Conservation (phyloP, 2,888 invertebrate species). For the Eristalis intricaria region DNA sequence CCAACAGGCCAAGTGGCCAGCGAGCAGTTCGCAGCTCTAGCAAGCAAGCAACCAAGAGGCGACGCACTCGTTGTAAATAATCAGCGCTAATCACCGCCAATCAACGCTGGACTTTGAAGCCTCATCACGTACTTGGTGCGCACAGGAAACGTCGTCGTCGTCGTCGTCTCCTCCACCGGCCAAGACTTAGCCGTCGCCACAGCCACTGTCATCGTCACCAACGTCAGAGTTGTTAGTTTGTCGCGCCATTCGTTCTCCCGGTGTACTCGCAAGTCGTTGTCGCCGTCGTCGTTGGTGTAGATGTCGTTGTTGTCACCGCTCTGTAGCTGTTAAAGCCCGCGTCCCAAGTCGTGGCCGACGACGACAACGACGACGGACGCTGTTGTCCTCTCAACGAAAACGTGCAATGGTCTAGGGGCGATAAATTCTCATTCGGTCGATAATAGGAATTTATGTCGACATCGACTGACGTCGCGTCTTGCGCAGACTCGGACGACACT, state of each 20-base stretch:
- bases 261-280: slow-evolving; percentile 34
- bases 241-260: slow-evolving; percentile 73
- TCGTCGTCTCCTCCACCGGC: slow-evolving; percentile 57
- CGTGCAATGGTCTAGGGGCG: slow-evolving; percentile 67
- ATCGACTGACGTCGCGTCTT: slow-evolving; percentile 68
- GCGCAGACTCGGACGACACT: slow-evolving; percentile 64
- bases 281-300: slow-evolving; percentile 75
- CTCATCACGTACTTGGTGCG: slow-evolving; percentile 69
- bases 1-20: slow-evolving; percentile 50
- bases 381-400: slow-evolving; percentile 56
- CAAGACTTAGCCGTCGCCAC: slow-evolving; percentile 59
- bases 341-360: slow-evolving; percentile 51
- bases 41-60: slow-evolving; percentile 59
- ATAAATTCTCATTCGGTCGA: slow-evolving; percentile 71
- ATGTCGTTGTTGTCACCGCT: slow-evolving; percentile 74
- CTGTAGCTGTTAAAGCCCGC: slow-evolving; percentile 22
- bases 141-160: slow-evolving; percentile 71
- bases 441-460: slow-evolving; percentile 73
- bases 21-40: slow-evolving; percentile 61
- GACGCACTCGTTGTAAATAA: slow-evolving; percentile 72
- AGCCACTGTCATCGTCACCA: slow-evolving; percentile 31
- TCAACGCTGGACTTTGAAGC: slow-evolving; percentile 72
- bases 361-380: slow-evolving; percentile 13
- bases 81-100: slow-evolving; percentile 72
- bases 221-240: slow-evolving; percentile 76